Conservation (phyloP, 2,113 vertebrate genomes). For the Syrmaticus mikado region DNA sequence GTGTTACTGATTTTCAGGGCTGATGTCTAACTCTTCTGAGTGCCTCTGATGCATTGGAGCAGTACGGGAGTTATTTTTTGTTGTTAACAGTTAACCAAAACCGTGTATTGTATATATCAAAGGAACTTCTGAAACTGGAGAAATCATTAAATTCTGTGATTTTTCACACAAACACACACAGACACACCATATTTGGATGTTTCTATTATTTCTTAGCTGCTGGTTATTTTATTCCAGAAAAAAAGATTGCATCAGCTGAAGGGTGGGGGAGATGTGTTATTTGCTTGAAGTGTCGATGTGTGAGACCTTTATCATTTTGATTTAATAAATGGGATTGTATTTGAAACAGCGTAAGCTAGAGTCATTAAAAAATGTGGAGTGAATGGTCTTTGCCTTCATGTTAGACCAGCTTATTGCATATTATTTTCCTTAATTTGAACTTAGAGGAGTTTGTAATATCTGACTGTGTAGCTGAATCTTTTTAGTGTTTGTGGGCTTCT, state of each 20-base stretch:
- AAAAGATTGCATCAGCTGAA: background rate
- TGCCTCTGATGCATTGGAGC: background rate
- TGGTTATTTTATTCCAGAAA: background rate
- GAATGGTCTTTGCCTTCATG: background rate
- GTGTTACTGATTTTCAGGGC: background rate
- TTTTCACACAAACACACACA: background rate
- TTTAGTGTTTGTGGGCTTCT: conserved; percentile 79
- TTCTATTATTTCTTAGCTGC: background rate
- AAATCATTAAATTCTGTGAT: background rate
- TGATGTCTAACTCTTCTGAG: background rate
- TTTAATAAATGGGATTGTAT: background rate
- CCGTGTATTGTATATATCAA: background rate
- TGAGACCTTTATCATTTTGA: background rate
- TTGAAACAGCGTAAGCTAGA: background rate
- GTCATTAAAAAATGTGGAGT: background rate
- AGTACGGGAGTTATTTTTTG: background rate
- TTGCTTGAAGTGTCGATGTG: background rate
- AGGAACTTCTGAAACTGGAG: background rate
- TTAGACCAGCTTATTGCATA: conserved; percentile 23
- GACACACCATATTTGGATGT: too few species aligned
- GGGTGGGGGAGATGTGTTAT: background rate
- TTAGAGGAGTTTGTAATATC: conserved; percentile 27
- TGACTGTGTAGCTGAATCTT: conserved; percentile 16
- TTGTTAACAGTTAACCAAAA: background rate
- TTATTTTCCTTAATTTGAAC: conserved; percentile 35